Evolutionary conservation across 2,797 vertebrate genomes (phyloP), one percentile per base, ranked within the genome.

Genomic region (Sebastes cheni): DNA sequence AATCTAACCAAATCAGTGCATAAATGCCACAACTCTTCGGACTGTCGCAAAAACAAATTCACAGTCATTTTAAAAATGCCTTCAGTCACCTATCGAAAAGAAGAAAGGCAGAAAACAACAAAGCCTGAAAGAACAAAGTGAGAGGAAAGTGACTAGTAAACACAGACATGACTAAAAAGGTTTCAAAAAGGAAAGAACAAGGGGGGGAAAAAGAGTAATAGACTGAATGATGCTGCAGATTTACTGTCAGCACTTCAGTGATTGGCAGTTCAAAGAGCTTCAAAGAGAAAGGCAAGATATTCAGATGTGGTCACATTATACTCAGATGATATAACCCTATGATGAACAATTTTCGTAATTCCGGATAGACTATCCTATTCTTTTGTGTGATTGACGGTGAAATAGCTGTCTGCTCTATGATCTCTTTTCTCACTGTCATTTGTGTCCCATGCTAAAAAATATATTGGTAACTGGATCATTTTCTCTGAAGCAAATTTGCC

Each of bases 181-280:
- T 70, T 85, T 81, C 2, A 23, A 32, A 77, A 74, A 46, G 52
- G 42, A 46, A 71, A 14, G 22, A 73, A 72, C 18, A 67, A 71
- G 59, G 56, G 11, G n/a, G 42, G 12, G 6, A 18, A 13, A 62
- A 75, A 46, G 25, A 52, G 39, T 74, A 72, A 69, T 56, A 60
- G 73, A 75, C 30, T 11, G 65, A 88, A 64, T 68, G 67, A 82
- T 81, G 23, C 58, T 56, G 52, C 67, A 83, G 46, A 79, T 77
- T 46, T 50, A 72, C 54, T 72, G 54, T 55, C 62, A 83, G 73
- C 75, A 52, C 32, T 58, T 82, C 73, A 30, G 69, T 83, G 80
- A 88, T 46, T 86, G 87, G 64, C 81, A 79, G 72, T 89, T 91
- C 75, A 88, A 88, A 88, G 81, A 79, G 69, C 77, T 85, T 84